These are phyloP conservation scores for Tipula helvola DNA, from an alignment of 2,888 invertebrate species.

Conservation along the genomic window DNA sequence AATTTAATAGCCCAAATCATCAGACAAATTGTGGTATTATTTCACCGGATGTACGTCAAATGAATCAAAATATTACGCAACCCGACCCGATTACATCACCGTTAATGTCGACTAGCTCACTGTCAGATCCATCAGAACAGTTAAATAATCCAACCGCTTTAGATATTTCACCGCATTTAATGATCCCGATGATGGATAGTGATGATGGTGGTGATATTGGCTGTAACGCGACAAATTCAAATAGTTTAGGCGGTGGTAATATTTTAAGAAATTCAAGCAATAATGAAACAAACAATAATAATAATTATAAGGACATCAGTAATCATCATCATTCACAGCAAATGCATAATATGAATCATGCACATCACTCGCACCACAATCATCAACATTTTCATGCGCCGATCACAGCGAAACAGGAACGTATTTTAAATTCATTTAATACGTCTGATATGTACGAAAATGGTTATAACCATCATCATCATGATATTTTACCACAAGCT, in stretches of 20 bases:
- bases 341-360: background rate
- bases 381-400: background rate
- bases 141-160: background rate
- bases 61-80: background rate
- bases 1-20: conserved; percentile 29
- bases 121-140: conserved; percentile 12
- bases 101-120: conserved; percentile 17
- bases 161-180: background rate
- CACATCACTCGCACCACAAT: background rate
- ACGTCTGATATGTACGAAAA: background rate
- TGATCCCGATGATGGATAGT: conserved; percentile 13
- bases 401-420: background rate
- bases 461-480: conserved; percentile 6
- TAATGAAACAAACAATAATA: conserved; percentile 5
- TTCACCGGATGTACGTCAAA: conserved; percentile 20
- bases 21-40: conserved; percentile 5
- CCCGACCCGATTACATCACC: conserved; percentile 17
- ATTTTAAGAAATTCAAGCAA: background rate
- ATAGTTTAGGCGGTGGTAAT: background rate
- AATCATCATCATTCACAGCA: conserved; percentile 7
- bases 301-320: background rate
- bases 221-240: background rate
- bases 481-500: background rate
- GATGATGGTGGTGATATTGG: conserved; percentile 24
- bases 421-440: background rate